Conservation (phyloP, 2,113 vertebrate genomes). For the Festucalex cinctus region DNA sequence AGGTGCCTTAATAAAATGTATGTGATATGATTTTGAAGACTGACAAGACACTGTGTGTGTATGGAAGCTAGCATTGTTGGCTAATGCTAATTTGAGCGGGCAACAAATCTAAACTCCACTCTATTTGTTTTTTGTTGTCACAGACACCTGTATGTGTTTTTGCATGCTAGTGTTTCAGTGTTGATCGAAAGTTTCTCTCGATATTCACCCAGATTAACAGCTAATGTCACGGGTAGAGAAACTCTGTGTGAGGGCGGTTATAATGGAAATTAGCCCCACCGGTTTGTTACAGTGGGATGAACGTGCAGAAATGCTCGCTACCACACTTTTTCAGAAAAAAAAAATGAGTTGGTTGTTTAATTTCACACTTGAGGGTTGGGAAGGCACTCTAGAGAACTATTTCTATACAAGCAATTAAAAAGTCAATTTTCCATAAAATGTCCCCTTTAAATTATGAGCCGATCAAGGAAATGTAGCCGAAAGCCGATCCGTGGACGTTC, state of each 20-base stretch:
- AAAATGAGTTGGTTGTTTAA: not conserved
- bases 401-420: not conserved
- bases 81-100: too few species aligned
- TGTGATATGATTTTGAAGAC: too few species aligned
- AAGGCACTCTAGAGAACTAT: not conserved
- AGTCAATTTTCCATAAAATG: not conserved
- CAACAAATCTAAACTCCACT: too few species aligned
- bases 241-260: not conserved
- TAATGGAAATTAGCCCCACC: not conserved
- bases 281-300: not conserved
- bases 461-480: not conserved
- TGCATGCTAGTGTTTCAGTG: too few species aligned
- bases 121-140: too few species aligned
- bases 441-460: not conserved
- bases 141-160: too few species aligned
- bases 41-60: too few species aligned
- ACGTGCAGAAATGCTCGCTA: not conserved
- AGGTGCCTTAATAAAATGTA: too few species aligned
- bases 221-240: not conserved
- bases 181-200: too few species aligned
- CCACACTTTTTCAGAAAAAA: not conserved
- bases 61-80: too few species aligned
- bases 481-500: conserved; percentile 14
- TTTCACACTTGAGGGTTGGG: not conserved
- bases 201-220: too few species aligned